Evolutionary conservation across 1,140 invertebrate species (phyloP).

Genomic region (Conus betulinus): DNA sequence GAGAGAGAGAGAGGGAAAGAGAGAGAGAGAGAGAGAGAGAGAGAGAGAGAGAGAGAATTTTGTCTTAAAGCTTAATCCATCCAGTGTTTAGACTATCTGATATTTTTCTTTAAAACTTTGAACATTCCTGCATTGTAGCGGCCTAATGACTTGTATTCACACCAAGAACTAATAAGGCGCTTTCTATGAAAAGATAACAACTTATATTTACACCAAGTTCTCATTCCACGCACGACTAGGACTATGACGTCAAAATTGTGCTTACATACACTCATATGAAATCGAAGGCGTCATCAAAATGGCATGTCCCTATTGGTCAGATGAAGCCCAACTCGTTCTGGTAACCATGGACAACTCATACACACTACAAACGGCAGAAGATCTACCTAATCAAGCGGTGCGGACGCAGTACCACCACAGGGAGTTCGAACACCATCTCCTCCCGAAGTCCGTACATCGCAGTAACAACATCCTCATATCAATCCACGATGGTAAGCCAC

Average conservation of each 20-base stretch:
- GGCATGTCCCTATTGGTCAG: not conserved
- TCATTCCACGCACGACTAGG: too few species aligned
- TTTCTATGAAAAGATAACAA: not conserved
- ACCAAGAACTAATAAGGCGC: too few species aligned
- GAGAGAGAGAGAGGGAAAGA: constrained; percentile 2
- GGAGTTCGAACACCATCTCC: not conserved
- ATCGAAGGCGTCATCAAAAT: not conserved
- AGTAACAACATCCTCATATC: not conserved
- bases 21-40: not conserved
- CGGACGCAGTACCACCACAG: not conserved
- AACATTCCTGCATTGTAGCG: too few species aligned
- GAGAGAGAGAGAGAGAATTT: too few species aligned
- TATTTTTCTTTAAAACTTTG: not conserved
- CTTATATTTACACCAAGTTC: not conserved
- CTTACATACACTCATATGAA: not conserved
- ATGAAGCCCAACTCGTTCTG: not conserved
- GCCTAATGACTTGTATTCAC: too few species aligned
- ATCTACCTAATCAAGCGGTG: not conserved
- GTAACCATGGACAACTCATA: not conserved
- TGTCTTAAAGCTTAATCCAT: too few species aligned
- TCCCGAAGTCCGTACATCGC: not conserved
- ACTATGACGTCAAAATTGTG: not conserved
- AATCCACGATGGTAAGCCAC: not conserved
- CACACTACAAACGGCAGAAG: not conserved
- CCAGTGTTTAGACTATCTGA: not conserved